Conservation (phyloP, 2,888 invertebrate species). For the Stenichneumon culpator region DNA sequence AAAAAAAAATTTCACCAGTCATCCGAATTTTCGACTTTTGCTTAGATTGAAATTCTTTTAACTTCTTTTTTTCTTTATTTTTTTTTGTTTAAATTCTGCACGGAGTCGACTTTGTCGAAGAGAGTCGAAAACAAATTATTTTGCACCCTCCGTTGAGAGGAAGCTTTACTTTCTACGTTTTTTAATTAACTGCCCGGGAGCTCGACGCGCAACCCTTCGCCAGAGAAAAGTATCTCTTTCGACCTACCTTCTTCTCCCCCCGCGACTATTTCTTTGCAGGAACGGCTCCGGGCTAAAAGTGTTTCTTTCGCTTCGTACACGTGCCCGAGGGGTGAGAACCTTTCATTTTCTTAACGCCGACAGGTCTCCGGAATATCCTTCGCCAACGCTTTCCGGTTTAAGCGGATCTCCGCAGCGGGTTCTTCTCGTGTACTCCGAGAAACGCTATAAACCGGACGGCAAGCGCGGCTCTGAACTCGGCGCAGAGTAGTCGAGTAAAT, state of each 20-base stretch:
- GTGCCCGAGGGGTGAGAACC: conserved; percentile 30
- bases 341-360: conserved; percentile 55
- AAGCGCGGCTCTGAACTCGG: background rate
- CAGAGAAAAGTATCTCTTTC: conserved; percentile 48
- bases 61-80: background rate
- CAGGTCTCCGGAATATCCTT: conserved; percentile 23
- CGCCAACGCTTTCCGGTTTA: conserved; percentile 20
- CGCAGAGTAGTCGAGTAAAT: conserved; percentile 17
- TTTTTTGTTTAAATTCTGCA: conserved; percentile 29
- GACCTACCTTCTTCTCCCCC: background rate
- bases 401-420: background rate
- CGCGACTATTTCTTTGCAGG: conserved; percentile 40
- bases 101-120: conserved; percentile 37
- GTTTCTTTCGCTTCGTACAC: conserved; percentile 34
- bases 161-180: conserved; percentile 62
- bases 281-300: conserved; percentile 38
- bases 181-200: conserved; percentile 76
- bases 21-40: conserved; percentile 35
- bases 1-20: conserved; percentile 26
- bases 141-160: conserved; percentile 46
- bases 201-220: conserved; percentile 56
- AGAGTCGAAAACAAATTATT: conserved; percentile 59
- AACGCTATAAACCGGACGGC: conserved; percentile 17
- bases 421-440: conserved; percentile 44
- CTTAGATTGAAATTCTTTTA: conserved; percentile 66